Evolutionary conservation across 1,140 invertebrate species (phyloP).

Genomic region (Tetranychus urticae): DNA sequence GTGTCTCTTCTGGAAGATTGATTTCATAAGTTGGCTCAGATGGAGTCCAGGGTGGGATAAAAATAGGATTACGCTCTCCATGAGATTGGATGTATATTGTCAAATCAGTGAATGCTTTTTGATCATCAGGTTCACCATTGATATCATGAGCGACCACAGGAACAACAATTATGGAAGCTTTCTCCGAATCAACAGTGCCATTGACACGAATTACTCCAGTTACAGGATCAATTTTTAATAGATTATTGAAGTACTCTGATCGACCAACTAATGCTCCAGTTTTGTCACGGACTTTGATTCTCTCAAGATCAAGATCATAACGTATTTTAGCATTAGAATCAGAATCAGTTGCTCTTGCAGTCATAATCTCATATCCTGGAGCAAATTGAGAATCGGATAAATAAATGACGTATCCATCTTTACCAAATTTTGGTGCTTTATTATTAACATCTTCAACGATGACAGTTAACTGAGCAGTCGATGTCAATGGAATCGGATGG

Average conservation of each 20-base stretch:
- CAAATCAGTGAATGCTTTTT: slow-evolving; percentile 29
- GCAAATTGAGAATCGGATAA: slow-evolving; percentile 19
- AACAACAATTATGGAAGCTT: slow-evolving; percentile 10
- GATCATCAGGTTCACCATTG: slow-evolving; percentile 1
- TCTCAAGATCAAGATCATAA: not conserved
- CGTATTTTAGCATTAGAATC: slow-evolving; percentile 2
- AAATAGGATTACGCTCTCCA: slow-evolving; percentile 48
- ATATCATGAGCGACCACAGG: slow-evolving; percentile 9
- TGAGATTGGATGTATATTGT: slow-evolving; percentile 55
- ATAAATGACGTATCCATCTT: slow-evolving; percentile 18
- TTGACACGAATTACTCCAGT: slow-evolving; percentile 10
- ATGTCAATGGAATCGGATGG: slow-evolving; percentile 17
- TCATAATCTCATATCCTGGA: slow-evolving; percentile 18
- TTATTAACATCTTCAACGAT: slow-evolving; percentile 51
- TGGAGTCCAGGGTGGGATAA: slow-evolving; percentile 25
- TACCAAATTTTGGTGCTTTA: slow-evolving; percentile 33
- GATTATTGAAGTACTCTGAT: not conserved
- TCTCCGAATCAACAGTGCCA: slow-evolving; percentile 7
- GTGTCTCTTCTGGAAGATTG: slow-evolving; percentile 45
- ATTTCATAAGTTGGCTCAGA: slow-evolving; percentile 23
- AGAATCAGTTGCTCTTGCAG: slow-evolving; percentile 21
- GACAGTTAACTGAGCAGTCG: slow-evolving; percentile 38
- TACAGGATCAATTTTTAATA: slow-evolving; percentile 11
- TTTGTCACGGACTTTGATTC: not conserved
- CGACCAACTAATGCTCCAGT: not conserved